Evolutionary conservation across 2,113 vertebrate genomes (phyloP).

Genomic region (Gopherus evgoodei): DNA sequence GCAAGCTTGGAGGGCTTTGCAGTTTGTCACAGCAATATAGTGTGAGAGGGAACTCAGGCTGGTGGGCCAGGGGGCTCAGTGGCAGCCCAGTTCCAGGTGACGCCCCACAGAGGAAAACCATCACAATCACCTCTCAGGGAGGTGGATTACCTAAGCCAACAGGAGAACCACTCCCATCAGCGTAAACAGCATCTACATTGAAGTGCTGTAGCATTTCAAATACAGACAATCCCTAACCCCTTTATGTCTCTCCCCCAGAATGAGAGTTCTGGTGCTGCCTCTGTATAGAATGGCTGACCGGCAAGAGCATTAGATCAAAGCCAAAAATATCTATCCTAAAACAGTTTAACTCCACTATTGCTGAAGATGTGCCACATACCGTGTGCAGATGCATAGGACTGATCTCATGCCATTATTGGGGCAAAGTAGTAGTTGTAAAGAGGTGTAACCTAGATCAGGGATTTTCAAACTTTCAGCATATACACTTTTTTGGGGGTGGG

Average conservation of each 20-base stretch:
- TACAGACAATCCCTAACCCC: too few species aligned
- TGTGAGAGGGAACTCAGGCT: too few species aligned
- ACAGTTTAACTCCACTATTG: neutral
- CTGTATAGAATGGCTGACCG: neutral
- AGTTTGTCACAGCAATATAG: too few species aligned
- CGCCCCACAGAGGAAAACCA: too few species aligned
- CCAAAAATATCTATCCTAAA: neutral
- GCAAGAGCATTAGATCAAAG: neutral
- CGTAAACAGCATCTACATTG: too few species aligned
- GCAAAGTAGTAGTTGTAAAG: neutral
- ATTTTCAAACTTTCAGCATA: neutral
- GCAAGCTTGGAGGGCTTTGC: too few species aligned
- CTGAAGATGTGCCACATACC: neutral
- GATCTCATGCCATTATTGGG: neutral
- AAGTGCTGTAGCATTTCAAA: too few species aligned
- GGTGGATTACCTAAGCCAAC: too few species aligned
- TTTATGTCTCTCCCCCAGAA: neutral
- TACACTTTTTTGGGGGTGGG: rapidly evolving
- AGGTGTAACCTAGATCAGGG: neutral
- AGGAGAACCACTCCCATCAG: too few species aligned
- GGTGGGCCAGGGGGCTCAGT: too few species aligned
- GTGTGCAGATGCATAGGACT: neutral
- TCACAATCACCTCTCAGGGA: too few species aligned
- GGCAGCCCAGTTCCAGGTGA: too few species aligned
- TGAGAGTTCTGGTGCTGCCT: neutral